A percentile compares a stretch with the other conserved stretches of the same genome.
phyloP scores from a whole-genome alignment of 2,797 vertebrate species.

The Todus mexicanus region DNA sequence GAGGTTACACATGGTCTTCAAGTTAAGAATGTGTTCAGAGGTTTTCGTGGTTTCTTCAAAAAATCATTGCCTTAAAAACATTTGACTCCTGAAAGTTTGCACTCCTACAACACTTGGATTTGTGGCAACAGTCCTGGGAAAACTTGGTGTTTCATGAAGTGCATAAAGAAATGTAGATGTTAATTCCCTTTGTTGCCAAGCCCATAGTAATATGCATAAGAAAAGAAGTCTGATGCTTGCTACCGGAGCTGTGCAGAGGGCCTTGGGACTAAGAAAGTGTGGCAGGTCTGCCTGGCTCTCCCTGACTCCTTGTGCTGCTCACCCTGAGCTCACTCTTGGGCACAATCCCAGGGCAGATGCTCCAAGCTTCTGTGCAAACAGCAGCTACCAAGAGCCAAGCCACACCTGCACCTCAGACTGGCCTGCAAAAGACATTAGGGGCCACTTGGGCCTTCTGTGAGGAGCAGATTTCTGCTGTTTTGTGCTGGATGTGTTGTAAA shows the following conservation, averaged over 20 bases:
- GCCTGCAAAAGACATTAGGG: background rate
- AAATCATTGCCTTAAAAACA: background rate
- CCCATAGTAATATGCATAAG: background rate
- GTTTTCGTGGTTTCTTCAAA: background rate
- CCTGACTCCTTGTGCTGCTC: background rate
- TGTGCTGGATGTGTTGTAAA: background rate
- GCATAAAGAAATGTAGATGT: background rate
- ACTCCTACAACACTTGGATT: background rate
- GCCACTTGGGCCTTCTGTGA: background rate
- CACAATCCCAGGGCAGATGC: background rate
- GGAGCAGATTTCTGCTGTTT: background rate
- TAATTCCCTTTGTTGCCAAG: background rate
- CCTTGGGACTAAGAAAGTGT: background rate
- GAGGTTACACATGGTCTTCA: background rate
- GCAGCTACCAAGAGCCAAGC: background rate
- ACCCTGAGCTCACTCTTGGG: rapidly evolving
- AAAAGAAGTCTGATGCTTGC: background rate
- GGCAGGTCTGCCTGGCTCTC: background rate
- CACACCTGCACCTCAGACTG: background rate
- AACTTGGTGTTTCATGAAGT: background rate
- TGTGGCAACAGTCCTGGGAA: background rate
- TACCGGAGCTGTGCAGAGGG: background rate
- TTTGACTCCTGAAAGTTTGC: background rate
- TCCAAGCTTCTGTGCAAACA: background rate
- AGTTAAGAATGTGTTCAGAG: background rate